Evolutionary conservation across 2,888 invertebrate genomes (phyloP).

Genomic region (Scrobipalpa atriplicella): DNA sequence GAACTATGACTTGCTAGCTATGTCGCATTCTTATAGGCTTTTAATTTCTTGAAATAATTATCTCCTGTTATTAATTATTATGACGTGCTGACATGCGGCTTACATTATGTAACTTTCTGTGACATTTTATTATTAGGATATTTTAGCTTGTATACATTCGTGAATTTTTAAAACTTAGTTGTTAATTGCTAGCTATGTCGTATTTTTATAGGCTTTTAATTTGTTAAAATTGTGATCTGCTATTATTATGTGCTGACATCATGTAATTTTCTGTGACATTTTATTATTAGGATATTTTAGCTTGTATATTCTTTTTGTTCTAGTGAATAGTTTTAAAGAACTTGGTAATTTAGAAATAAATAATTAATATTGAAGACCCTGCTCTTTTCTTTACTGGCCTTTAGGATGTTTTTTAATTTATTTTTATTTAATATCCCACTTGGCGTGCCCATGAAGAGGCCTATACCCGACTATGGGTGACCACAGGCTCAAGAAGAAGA

Average conservation of each 20-base stretch:
- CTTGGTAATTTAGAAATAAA: constrained; percentile 1
- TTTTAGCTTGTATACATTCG: constrained; percentile 30
- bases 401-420: no score
- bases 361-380: not conserved
- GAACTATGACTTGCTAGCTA: not conserved
- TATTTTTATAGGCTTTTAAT: constrained; percentile 34
- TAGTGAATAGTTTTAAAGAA: not conserved
- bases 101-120: constrained; percentile 27
- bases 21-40: constrained; percentile 33
- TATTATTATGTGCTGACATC: constrained; percentile 33
- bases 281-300: constrained; percentile 25
- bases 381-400: not conserved
- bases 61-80: constrained; percentile 32
- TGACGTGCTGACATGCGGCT: constrained; percentile 34
- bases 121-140: constrained; percentile 14
- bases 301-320: constrained; percentile 23
- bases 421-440: no score
- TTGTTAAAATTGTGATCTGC: constrained; percentile 32
- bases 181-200: not conserved
- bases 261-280: constrained; percentile 23
- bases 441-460: no score
- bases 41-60: constrained; percentile 28
- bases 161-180: not conserved
- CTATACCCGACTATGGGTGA: no score
- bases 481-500: no score